Evolutionary conservation across 1,140 invertebrate species (phyloP).

Genomic region (Sycobia sp.): DNA sequence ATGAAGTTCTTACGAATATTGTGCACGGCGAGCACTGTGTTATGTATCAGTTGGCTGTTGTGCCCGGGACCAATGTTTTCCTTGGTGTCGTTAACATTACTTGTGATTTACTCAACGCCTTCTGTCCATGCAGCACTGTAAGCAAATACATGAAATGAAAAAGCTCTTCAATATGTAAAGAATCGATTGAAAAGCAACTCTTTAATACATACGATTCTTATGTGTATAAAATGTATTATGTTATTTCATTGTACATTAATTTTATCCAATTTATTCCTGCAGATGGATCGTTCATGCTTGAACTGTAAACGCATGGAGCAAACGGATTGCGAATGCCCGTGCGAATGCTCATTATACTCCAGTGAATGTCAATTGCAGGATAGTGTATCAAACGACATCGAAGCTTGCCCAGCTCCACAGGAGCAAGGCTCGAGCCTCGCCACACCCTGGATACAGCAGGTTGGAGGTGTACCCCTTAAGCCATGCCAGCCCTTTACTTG

Average conservation of each 20-base stretch:
- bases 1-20: slow-evolving; percentile 77
- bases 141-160: too few species aligned
- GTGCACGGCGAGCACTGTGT: slow-evolving; percentile 88
- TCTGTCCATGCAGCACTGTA: slow-evolving; percentile 91
- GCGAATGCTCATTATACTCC: slow-evolving; percentile 82
- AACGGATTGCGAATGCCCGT: slow-evolving; percentile 93
- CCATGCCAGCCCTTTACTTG: slow-evolving; percentile 79
- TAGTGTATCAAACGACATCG: slow-evolving; percentile 40
- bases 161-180: too few species aligned
- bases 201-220: slow-evolving; percentile 6
- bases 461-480: slow-evolving; percentile 57
- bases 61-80: slow-evolving; percentile 86
- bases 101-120: slow-evolving; percentile 78
- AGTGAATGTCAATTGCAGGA: slow-evolving; percentile 56
- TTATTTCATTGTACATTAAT: too few species aligned
- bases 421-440: slow-evolving; percentile 53
- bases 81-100: slow-evolving; percentile 84
- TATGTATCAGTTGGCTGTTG: slow-evolving; percentile 82
- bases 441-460: slow-evolving; percentile 50
- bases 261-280: slow-evolving; percentile 17
- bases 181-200: too few species aligned
- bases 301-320: slow-evolving; percentile 95
- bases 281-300: slow-evolving; percentile 83
- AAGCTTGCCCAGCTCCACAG: slow-evolving; percentile 49
- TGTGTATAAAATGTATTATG: too few species aligned